A percentile compares a stretch with the other conserved stretches of the same genome.
phyloP scores from a whole-genome alignment of 2,797 vertebrate species.

The Pseudotriccus pelzelni region DNA sequence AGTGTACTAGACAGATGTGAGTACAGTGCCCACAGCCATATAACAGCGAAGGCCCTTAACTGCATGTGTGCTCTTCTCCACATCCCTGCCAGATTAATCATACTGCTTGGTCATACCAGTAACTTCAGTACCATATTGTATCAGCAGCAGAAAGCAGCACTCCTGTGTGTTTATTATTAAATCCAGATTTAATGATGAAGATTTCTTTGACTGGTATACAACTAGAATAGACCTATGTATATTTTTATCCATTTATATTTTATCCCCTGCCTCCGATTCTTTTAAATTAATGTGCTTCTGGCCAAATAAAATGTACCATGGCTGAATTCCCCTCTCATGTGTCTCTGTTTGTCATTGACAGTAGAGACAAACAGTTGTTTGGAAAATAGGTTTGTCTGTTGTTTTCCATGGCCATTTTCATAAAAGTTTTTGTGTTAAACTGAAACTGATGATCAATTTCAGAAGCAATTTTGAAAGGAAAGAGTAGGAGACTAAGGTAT shows the following conservation, averaged over 20 bases:
- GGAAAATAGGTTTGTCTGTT: neutral
- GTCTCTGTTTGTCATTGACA: too few species aligned
- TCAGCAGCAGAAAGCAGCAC: neutral
- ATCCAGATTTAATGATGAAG: too few species aligned
- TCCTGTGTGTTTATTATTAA: neutral
- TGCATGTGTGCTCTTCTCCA: fast-evolving
- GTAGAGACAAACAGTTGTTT: neutral
- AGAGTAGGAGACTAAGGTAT: neutral
- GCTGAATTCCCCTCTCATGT: neutral
- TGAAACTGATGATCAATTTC: neutral
- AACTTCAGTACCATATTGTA: neutral
- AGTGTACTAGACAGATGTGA: neutral
- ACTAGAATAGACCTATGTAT: neutral
- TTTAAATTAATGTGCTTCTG: neutral
- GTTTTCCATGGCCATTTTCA: neutral
- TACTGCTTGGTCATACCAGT: fast-evolving
- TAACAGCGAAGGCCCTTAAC: neutral
- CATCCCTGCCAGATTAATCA: fast-evolving
- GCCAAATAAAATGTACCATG: neutral
- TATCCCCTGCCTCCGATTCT: neutral
- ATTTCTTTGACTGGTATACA: neutral
- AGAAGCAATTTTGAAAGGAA: neutral
- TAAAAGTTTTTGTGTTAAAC: neutral
- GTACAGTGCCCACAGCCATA: fast-evolving
- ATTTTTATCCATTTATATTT: neutral